Evolutionary conservation across 2,888 invertebrate genomes (phyloP).

Genomic region (Acronicta aceris): DNA sequence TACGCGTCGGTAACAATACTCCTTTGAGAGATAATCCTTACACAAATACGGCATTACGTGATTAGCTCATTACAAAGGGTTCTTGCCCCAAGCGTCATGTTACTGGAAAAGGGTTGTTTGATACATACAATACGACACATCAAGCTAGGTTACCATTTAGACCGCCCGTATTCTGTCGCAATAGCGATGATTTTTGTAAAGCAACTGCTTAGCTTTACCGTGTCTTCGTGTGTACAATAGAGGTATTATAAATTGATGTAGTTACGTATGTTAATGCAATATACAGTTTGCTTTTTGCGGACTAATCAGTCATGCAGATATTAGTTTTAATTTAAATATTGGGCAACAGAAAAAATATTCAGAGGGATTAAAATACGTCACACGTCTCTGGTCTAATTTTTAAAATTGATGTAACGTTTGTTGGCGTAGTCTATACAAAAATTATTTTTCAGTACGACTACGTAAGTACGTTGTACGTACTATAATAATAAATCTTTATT

Average conservation of each 20-base stretch:
- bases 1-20: slow-evolving; percentile 58
- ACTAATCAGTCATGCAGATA: slow-evolving; percentile 17
- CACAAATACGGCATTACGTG: slow-evolving; percentile 76
- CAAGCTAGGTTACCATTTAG: too few species aligned
- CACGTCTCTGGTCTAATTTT: too few species aligned
- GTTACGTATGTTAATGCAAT: slow-evolving; percentile 35
- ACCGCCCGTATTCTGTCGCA: too few species aligned
- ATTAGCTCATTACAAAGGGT: slow-evolving; percentile 78
- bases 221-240: slow-evolving; percentile 50
- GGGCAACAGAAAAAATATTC: background rate
- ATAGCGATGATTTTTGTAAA: too few species aligned
- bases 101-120: slow-evolving; percentile 55
- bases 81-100: slow-evolving; percentile 58
- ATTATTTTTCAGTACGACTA: too few species aligned
- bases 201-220: too few species aligned
- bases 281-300: slow-evolving; percentile 10
- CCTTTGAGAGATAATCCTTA: slow-evolving; percentile 71
- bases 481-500: too few species aligned
- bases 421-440: too few species aligned
- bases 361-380: background rate
- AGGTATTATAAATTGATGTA: slow-evolving; percentile 63
- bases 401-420: too few species aligned
- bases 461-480: too few species aligned
- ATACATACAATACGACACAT: too few species aligned
- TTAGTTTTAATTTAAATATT: slow-evolving; percentile 10